Conservation (phyloP, 2,113 vertebrate genomes). For the Morone saxatilis region DNA sequence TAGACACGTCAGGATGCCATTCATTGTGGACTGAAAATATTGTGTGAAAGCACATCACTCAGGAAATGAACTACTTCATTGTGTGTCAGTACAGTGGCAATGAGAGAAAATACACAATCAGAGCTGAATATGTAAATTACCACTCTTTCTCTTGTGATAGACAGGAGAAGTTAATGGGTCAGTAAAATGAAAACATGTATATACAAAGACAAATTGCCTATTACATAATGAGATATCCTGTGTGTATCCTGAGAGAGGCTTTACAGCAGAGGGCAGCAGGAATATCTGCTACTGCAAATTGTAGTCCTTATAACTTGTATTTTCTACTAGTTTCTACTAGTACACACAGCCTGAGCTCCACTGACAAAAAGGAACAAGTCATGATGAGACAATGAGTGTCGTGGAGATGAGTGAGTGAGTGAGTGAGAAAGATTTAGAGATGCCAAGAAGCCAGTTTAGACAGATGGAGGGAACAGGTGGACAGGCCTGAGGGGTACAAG, state of each 20-base stretch:
- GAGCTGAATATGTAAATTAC: too few species aligned
- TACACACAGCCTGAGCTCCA: neutral
- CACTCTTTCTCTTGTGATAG: too few species aligned
- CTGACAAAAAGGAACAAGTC: neutral
- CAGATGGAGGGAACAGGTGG: constrained; percentile 55
- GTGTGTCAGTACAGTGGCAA: neutral
- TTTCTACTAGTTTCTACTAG: neutral
- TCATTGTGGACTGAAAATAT: too few species aligned
- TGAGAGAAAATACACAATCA: neutral
- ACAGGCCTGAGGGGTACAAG: constrained; percentile 4
- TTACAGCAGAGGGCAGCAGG: neutral
- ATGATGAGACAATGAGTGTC: neutral
- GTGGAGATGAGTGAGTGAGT: neutral
- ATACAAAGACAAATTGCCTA: too few species aligned
- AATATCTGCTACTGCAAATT: neutral
- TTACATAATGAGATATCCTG: too few species aligned
- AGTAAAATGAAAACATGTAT: too few species aligned
- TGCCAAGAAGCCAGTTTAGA: neutral
- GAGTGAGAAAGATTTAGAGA: neutral
- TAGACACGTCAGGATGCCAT: too few species aligned
- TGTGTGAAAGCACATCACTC: too few species aligned
- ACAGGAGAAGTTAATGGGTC: too few species aligned
- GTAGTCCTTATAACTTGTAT: neutral
- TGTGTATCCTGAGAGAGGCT: too few species aligned
- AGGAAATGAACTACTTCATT: neutral